Conservation (phyloP, 35 echinoderm and acorn worm genomes). For the Apostichopus japonicus region DNA sequence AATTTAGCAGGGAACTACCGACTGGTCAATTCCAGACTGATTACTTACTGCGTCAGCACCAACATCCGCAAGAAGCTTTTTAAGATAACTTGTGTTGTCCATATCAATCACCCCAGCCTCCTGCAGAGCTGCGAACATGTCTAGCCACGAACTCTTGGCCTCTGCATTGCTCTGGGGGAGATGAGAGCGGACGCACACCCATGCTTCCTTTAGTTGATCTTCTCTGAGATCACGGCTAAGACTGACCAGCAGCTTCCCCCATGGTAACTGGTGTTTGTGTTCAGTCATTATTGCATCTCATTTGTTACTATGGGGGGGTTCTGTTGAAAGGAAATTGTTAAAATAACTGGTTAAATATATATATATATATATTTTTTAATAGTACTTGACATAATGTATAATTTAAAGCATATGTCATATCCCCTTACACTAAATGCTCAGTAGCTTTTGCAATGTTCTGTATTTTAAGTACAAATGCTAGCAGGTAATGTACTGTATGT, state of each 20-base stretch:
- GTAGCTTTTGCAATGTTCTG: no score
- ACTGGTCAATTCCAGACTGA: background rate
- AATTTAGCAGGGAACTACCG: no score
- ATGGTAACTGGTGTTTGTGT: conserved; percentile 21
- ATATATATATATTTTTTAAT: no score
- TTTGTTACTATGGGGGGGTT: background rate
- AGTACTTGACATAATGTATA: no score
- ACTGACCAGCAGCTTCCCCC: conserved; percentile 24
- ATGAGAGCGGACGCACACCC: background rate
- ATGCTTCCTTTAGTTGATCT: conserved; percentile 43
- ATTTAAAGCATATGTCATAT: no score
- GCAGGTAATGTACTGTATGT: no score
- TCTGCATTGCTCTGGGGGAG: conserved; percentile 9
- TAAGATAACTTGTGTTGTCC: conserved; percentile 43
- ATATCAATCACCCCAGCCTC: conserved; percentile 23
- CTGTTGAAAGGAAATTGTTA: background rate
- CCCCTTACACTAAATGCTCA: no score
- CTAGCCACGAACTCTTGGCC: conserved; percentile 3
- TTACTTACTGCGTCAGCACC: background rate
- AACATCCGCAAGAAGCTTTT: conserved; percentile 15
- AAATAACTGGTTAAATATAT: no score
- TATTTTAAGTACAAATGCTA: no score
- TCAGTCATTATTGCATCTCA: conserved; percentile 16
- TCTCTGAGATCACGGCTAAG: conserved; percentile 13
- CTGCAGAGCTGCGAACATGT: conserved; percentile 27